Evolutionary conservation across 2,888 invertebrate species (phyloP).

Genomic region (Adelphocoris suturalis): DNA sequence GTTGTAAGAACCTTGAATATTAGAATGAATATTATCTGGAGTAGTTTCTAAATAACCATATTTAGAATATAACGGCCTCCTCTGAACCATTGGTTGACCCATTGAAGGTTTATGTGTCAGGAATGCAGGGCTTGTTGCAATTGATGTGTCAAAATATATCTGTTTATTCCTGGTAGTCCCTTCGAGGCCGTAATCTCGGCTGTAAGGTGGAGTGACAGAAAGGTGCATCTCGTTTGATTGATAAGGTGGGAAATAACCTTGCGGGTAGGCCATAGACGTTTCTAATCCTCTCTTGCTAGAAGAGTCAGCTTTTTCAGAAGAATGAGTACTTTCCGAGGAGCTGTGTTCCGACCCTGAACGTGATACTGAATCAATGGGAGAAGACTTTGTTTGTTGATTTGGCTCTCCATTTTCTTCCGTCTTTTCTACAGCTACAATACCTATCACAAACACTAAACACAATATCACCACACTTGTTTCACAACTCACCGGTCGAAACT

Average conservation of each 20-base stretch:
- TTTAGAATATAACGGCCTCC: neutral
- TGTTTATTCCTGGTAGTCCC: neutral
- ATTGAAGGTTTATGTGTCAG: neutral
- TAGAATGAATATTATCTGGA: neutral
- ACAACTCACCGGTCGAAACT: neutral
- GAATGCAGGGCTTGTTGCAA: neutral
- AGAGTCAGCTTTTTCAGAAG: neutral
- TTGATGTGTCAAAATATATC: neutral
- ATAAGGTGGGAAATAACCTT: slow-evolving; percentile 31
- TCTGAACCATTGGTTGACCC: neutral
- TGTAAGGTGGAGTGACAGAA: neutral
- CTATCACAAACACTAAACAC: slow-evolving; percentile 34
- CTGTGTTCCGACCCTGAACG: neutral
- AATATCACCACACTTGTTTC: neutral
- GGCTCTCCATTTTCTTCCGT: neutral
- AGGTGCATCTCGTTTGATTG: neutral
- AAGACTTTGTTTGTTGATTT: too few species aligned
- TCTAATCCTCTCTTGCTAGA: slow-evolving; percentile 41
- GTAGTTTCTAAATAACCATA: neutral
- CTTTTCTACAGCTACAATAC: neutral
- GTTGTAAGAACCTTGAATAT: neutral
- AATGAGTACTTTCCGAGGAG: neutral
- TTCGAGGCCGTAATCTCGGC: neutral
- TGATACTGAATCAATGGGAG: neutral
- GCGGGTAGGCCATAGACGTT: neutral